phyloP scores from a whole-genome alignment of 2,113 vertebrate species.

The Psilopsiagon aymara region DNA sequence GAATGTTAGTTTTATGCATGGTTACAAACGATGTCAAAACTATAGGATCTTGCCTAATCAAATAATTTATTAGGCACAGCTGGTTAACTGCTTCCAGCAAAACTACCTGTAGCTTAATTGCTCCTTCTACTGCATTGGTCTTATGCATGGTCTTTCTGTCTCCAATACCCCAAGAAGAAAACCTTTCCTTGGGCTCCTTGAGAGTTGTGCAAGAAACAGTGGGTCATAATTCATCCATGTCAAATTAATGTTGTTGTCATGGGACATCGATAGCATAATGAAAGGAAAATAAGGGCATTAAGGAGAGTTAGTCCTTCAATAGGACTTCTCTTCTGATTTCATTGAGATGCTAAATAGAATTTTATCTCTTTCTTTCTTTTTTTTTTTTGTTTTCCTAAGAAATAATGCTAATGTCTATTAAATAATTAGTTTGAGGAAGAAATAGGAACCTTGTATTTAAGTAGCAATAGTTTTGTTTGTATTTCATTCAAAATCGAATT shows the following conservation, averaged over 20 bases:
- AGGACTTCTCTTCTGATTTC: constrained; percentile 60
- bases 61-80: constrained; percentile 79
- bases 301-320: constrained; percentile 86
- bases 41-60: constrained; percentile 63
- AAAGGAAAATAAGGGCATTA: constrained; percentile 86
- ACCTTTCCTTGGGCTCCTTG: constrained; percentile 75
- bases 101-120: constrained; percentile 83
- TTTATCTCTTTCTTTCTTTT: not conserved
- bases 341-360: constrained; percentile 7
- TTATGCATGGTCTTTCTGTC: constrained; percentile 68
- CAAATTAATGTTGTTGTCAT: constrained; percentile 88
- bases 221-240: constrained; percentile 88
- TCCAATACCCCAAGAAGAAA: constrained; percentile 71
- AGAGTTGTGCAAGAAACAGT: constrained; percentile 68
- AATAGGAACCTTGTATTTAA: not conserved
- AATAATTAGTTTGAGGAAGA: not conserved
- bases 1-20: constrained; percentile 41
- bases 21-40: constrained; percentile 52
- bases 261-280: constrained; percentile 89
- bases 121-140: constrained; percentile 63
- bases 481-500: not conserved
- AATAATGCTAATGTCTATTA: not conserved
- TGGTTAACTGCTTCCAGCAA: constrained; percentile 75
- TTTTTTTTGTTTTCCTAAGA: not conserved
- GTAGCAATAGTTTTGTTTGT: not conserved